Base-by-base conservation (phyloP, 2,888 invertebrate genomes). In the Lithosia quadra region DNA sequence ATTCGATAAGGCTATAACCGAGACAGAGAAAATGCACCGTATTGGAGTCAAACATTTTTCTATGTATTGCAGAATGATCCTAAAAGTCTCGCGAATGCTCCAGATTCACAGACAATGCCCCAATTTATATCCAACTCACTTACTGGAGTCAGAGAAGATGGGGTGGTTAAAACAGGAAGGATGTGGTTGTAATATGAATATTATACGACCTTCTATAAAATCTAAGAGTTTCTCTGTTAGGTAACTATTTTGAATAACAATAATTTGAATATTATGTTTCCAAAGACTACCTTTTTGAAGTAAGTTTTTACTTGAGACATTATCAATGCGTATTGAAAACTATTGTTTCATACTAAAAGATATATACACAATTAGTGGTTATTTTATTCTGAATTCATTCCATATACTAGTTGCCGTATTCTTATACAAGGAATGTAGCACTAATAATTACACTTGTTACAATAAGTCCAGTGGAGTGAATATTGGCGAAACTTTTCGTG, bases 111-210 rank as follows among this genome's bases (percentile, higher is more conserved):
- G 94, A 95, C 95, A 95, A 94, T 94, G 94, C 91, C 92, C 95
- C 92, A 95, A 94, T 95, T 95, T 94, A 94, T 93, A 94, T 90
- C 93, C 94, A 92, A 94, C 94, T 94, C 94, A 94, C 92, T 94
- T 93, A 93, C 91, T 90, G 88, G 81, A 92, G 92, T 89, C 91
- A 86, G 86, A 86, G 87, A 86, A 87, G 88, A 88, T 86, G 84
- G 84, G 86, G 88, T 86, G 88, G 88, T 85, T 87, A 82, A 82
- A 85, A 84, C 84, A 86, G 86, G 83, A 84, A 86, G 84, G 84
- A 87, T 87, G 82, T 82, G 77, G 77, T 83, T 81, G 81, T 85
- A 85, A 80, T 79, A 78, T 75, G 68, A 73, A 77, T 82, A 72
- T 69, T 71, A 72, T 69, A 63, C 43, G 73, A 68, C 64, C 62